Percentiles rank a stretch among this genome's conserved stretches.
Evolutionary conservation across 1,140 invertebrate species (phyloP).

Genomic region (Zaprionus lachaisei): DNA sequence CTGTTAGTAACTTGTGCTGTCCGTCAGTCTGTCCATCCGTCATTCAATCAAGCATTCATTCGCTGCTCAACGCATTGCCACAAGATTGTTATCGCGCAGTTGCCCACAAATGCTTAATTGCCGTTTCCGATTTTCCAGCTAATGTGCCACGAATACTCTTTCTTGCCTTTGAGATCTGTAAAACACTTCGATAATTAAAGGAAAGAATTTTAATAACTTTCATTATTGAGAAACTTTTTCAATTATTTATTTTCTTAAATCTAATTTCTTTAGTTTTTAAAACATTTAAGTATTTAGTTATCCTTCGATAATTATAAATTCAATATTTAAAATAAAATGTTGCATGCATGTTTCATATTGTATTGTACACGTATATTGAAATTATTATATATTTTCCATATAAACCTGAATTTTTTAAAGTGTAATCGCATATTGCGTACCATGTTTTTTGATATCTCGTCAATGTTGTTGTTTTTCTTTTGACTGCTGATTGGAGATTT

Average conservation of each 20-base stretch:
- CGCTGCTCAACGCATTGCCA: slow-evolving; percentile 64
- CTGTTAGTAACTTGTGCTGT: slow-evolving; percentile 42
- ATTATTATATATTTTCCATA: neutral
- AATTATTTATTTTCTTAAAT: too few species aligned
- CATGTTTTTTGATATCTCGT: slow-evolving; percentile 19
- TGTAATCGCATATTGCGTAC: slow-evolving; percentile 1
- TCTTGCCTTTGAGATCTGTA: neutral
- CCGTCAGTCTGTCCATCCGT: slow-evolving; percentile 50
- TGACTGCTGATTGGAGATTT: slow-evolving; percentile 52
- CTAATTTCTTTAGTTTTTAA: neutral
- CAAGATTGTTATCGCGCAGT: slow-evolving; percentile 71
- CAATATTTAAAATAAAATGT: too few species aligned
- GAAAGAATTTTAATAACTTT: too few species aligned
- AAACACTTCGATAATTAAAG: neutral
- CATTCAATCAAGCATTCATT: slow-evolving; percentile 53
- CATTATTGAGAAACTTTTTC: too few species aligned
- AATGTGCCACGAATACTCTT: slow-evolving; percentile 14
- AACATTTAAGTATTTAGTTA: neutral
- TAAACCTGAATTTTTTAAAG: neutral
- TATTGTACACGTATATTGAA: neutral
- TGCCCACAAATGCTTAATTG: slow-evolving; percentile 74
- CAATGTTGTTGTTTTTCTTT: slow-evolving; percentile 21
- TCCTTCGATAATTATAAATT: neutral
- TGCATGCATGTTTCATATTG: too few species aligned
- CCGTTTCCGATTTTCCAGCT: slow-evolving; percentile 57